A percentile compares a stretch with the other conserved stretches of the same genome.
Evolutionary conservation across 2,113 vertebrate genomes (phyloP).

Genomic region (Ptilonorhynchus violaceus): DNA sequence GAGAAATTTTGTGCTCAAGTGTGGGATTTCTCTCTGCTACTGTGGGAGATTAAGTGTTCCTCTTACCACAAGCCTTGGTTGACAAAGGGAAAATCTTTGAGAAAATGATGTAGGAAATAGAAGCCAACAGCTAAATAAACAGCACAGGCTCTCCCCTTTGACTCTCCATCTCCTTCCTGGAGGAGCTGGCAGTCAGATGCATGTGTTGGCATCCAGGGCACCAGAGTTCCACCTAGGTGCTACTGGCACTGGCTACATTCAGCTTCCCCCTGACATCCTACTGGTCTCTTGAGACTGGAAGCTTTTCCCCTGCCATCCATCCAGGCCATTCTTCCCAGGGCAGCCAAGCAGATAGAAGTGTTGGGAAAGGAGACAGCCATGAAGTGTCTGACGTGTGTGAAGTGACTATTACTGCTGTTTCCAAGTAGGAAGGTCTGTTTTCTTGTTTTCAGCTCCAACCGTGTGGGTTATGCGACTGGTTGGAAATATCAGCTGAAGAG

Average conservation of each 20-base stretch:
- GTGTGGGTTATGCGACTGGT: neutral
- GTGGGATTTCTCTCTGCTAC: neutral
- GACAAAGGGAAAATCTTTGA: conserved; percentile 4
- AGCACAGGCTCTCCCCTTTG: neutral
- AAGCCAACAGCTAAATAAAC: neutral
- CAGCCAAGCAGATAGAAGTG: neutral
- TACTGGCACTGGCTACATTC: neutral
- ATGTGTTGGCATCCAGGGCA: neutral
- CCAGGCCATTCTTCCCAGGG: neutral
- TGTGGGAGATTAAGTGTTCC: neutral
- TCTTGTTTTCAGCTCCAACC: neutral
- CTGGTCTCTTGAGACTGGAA: neutral
- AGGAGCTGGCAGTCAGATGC: neutral
- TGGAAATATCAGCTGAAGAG: neutral
- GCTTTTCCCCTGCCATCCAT: neutral
- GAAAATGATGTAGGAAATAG: neutral
- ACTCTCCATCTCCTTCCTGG: neutral
- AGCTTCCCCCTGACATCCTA: neutral
- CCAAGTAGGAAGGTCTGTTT: neutral
- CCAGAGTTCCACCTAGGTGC: neutral
- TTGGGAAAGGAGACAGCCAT: neutral
- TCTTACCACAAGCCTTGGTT: neutral
- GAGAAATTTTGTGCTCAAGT: neutral
- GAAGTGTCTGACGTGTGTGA: neutral
- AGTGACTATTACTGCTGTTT: neutral